phyloP scores from a whole-genome alignment of 2,113 vertebrate species.

The Tragelaphus scriptus region DNA sequence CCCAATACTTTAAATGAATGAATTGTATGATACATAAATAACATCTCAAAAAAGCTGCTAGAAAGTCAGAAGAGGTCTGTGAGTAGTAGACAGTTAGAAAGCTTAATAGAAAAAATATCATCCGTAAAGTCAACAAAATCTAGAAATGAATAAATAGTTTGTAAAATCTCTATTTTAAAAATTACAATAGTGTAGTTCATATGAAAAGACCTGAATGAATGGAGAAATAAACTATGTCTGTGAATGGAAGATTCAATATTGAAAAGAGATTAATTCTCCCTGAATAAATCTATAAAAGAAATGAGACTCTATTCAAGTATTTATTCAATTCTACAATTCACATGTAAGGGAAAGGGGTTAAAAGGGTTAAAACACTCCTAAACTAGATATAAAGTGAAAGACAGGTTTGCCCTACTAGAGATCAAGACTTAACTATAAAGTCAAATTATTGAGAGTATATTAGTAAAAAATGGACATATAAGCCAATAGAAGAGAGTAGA shows the following conservation, averaged over 20 bases:
- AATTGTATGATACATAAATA: not conserved
- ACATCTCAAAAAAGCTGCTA: not conserved
- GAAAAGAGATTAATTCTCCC: not conserved
- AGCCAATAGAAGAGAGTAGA: not conserved
- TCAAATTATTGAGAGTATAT: not conserved
- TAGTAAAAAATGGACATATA: not conserved
- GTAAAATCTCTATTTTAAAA: not conserved
- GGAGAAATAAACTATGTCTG: not conserved
- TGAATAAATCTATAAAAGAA: not conserved
- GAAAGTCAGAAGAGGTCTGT: not conserved
- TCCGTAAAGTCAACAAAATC: not conserved
- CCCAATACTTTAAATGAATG: not conserved
- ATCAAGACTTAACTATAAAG: not conserved
- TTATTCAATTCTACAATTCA: constrained; percentile 13
- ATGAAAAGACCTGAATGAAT: not conserved
- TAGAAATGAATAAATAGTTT: not conserved
- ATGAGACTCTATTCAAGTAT: not conserved
- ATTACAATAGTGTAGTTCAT: not conserved
- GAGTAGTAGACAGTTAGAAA: not conserved
- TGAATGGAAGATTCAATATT: not conserved
- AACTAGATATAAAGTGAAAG: not conserved
- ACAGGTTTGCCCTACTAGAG: not conserved
- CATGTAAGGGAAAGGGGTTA: not conserved
- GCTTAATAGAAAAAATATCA: not conserved
- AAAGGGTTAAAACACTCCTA: not conserved